These are phyloP conservation scores for Dolichallabes microphthalmus DNA, from an alignment of 2,113 vertebrate genomes.

Conservation along the genomic window DNA sequence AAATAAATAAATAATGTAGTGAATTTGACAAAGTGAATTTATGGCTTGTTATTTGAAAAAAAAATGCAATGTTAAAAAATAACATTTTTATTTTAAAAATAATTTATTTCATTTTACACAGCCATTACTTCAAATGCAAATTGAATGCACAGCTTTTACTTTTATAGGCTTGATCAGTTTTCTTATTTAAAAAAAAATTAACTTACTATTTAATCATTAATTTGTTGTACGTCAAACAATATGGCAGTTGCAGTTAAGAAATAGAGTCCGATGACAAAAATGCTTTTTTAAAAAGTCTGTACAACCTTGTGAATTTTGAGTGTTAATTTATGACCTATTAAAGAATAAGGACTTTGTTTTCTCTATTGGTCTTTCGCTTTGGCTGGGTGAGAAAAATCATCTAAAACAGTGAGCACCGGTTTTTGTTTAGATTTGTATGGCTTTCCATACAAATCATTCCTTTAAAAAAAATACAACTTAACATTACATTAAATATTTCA, in stretches of 20 bases:
- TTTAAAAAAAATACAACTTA: not conserved
- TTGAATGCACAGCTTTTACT: not conserved
- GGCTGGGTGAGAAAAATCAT: constrained; percentile 17
- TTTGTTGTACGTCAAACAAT: not conserved
- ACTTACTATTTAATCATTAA: not conserved
- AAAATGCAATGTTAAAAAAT: not conserved
- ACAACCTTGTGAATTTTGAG: not conserved
- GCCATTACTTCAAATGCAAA: not conserved
- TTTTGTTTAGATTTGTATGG: constrained; percentile 1
- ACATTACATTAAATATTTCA: not conserved
- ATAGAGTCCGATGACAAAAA: not conserved
- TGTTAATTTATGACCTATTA: not conserved
- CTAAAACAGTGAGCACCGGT: constrained; percentile 1
- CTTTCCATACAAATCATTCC: constrained; percentile 6
- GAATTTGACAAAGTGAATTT: no score
- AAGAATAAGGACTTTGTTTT: constrained; percentile 9
- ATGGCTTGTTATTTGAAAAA: no score
- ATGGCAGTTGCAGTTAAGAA: not conserved
- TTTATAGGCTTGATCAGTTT: not conserved
- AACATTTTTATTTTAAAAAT: no score
- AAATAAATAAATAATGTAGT: no score
- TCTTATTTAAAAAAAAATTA: not conserved
- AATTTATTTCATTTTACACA: not conserved
- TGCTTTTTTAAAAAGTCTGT: no score
- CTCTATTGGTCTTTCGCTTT: constrained; percentile 3